Evolutionary conservation across 2,113 vertebrate species (phyloP).

Genomic region (Sclerurus mexicanus): DNA sequence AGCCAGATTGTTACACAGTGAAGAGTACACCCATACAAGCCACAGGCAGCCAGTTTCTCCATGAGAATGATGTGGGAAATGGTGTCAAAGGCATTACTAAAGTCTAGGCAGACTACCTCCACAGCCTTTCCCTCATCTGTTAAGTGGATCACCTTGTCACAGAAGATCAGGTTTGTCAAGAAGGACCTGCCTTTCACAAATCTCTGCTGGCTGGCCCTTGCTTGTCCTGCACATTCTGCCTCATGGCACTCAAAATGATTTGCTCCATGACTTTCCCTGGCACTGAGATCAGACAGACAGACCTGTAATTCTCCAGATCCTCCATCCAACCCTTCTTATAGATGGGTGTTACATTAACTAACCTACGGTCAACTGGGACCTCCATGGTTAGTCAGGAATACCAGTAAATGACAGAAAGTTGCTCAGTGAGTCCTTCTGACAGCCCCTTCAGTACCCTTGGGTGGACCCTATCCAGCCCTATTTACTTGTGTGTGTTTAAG

Average conservation of each 20-base stretch:
- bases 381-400: neutral
- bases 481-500: neutral
- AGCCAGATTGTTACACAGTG: neutral
- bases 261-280: neutral
- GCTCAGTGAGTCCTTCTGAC: neutral
- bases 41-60: neutral
- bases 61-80: neutral
- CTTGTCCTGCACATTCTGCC: neutral
- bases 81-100: neutral
- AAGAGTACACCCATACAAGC: neutral
- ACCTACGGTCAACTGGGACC: neutral
- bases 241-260: neutral
- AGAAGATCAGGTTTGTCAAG: neutral
- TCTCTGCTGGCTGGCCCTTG: neutral
- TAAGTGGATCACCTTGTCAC: neutral
- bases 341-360: neutral
- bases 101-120: neutral
- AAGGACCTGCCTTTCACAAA: neutral
- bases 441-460: neutral
- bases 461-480: neutral
- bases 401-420: neutral
- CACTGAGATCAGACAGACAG: neutral
- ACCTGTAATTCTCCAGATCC: rapidly evolving
- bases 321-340: neutral
- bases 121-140: neutral